Conservation (phyloP, 35 echinoderm and acorn worm species). For the Apostichopus japonicus region DNA sequence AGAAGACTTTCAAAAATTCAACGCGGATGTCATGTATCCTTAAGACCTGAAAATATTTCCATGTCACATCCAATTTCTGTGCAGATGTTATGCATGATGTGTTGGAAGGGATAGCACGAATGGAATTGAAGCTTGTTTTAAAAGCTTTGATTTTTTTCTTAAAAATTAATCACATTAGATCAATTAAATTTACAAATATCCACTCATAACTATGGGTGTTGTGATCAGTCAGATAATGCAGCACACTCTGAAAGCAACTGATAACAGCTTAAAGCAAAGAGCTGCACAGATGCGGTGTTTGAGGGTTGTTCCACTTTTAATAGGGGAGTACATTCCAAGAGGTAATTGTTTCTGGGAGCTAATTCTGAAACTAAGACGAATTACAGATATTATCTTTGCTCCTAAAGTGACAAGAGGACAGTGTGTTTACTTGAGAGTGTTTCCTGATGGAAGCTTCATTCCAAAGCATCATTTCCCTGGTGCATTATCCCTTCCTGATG, state of each 20-base stretch:
- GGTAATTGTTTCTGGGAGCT: no score
- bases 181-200: background rate
- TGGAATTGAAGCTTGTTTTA: background rate
- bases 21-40: conserved; percentile 26
- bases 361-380: no score
- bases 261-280: no score
- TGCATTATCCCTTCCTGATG: background rate
- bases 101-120: background rate
- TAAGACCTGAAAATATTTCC: conserved; percentile 20
- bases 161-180: conserved; percentile 12
- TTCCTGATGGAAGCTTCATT: background rate
- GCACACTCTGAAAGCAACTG: no score
- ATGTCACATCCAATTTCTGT: background rate
- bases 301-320: no score
- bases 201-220: conserved; percentile 5
- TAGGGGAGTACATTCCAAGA: no score
- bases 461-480: conserved; percentile 25
- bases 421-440: background rate
- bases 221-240: no score
- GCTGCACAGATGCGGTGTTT: no score
- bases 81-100: background rate
- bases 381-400: no score
- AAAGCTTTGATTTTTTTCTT: background rate
- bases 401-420: no score
- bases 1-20: no score